A percentile compares a stretch with the other conserved stretches of the same genome.
Evolutionary conservation across 1,140 invertebrate species (phyloP).

Genomic region (Zaprionus camerounensis): DNA sequence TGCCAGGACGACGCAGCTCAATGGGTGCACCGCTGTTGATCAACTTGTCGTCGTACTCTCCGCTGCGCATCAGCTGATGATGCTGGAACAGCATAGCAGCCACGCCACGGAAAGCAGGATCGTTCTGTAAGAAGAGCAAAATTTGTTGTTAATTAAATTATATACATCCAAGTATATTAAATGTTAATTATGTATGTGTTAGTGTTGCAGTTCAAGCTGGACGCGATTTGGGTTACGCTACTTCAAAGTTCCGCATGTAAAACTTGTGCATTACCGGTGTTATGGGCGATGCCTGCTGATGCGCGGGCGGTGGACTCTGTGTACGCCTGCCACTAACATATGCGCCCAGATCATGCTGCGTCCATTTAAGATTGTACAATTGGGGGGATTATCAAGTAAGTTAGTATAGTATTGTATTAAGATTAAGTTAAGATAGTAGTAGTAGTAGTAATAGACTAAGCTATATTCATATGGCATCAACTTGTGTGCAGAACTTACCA

Average conservation of each 20-base stretch:
- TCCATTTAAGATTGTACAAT: conserved; percentile 45
- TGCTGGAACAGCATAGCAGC: conserved; percentile 87
- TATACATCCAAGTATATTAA: neutral
- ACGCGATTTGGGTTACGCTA: conserved; percentile 67
- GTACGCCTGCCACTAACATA: conserved; percentile 83
- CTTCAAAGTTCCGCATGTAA: conserved; percentile 74
- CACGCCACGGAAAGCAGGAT: conserved; percentile 84
- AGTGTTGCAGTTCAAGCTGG: neutral
- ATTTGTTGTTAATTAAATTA: neutral
- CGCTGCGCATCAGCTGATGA: conserved; percentile 87
- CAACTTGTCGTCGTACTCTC: conserved; percentile 84
- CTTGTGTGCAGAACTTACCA: conserved; percentile 87
- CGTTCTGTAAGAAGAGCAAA: conserved; percentile 86
- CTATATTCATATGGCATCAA: neutral
- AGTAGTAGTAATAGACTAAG: neutral
- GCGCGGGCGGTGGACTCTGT: conserved; percentile 91
- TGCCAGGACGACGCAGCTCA: conserved; percentile 88
- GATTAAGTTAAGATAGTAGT: neutral
- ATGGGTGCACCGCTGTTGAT: conserved; percentile 88
- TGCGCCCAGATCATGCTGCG: conserved; percentile 85
- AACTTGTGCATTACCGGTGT: conserved; percentile 88
- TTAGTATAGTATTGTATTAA: conserved; percentile 30
- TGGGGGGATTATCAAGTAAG: conserved; percentile 30
- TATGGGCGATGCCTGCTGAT: conserved; percentile 90
- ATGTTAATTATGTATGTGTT: neutral